Evolutionary conservation across 2,113 vertebrate genomes (phyloP), one percentile per base, ranked within the genome.

Genomic region (Dipodomys ordii): DNA sequence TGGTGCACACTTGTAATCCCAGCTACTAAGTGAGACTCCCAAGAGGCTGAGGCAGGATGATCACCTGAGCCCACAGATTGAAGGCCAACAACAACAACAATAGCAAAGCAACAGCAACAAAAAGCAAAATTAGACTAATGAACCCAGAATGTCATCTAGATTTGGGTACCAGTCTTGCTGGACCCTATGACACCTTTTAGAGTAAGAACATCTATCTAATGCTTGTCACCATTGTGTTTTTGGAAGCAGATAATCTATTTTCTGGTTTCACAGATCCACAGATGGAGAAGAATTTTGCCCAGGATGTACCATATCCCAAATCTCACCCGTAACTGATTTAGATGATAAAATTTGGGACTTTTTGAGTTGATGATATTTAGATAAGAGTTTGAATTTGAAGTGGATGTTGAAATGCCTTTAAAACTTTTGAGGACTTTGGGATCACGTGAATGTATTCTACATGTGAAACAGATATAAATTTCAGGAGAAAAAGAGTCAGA

Each of bases 261-360:
- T 84, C 69, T 78, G 62, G 71, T 86, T 90, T 82, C 30, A 53
- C 30, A 82, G 68, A 68, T 95, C 39, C 73, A 82, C 30, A 88
- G 83, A 77, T 39, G 71, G 78, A 84, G 67, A 88, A 60, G 35
- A 79, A 68, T 73, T 93, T 85, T 82, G 8, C 25, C n/a, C 53
- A 69, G 15, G 23, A 49, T 80, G 44, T 67, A 81, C 30, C n/a
- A 27, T 25, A 64, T 28, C 23, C 69, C 39, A 81, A 44, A 7
- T 86, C 62, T 93, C 28, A 65, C 18, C 25, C 28, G 3, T 83
- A 88, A 88, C 67, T 86, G 32, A 82, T 83, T 80, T 83, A 81
- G 68, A 76, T 76, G 23, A 90, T 71, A 23, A 79, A 71, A 86
- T 49, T 28, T 72, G 35, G 65, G 30, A 28, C 23, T 83, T 91